phyloP scores from a whole-genome alignment of 2,888 invertebrate species.

The Sphinx pinastri region DNA sequence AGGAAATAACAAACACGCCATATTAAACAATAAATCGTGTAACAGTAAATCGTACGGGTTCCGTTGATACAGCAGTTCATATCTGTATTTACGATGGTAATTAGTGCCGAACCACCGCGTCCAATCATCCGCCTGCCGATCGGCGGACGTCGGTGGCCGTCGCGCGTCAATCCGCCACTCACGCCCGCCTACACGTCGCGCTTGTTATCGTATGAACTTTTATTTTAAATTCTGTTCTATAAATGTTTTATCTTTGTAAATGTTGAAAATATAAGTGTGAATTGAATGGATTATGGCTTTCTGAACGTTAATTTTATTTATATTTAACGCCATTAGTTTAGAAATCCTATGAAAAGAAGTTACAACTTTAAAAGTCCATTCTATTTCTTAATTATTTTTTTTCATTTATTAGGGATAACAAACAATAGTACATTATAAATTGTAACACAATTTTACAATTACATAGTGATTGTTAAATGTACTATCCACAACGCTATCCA shows the following conservation, averaged over 20 bases:
- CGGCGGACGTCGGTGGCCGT: conserved; percentile 8
- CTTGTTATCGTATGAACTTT: background rate
- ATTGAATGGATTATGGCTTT: too few species aligned
- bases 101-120: conserved; percentile 47
- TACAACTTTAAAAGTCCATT: too few species aligned
- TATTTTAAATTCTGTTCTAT: background rate
- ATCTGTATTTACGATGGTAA: conserved; percentile 30
- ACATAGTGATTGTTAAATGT: too few species aligned
- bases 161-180: conserved; percentile 6
- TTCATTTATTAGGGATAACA: too few species aligned
- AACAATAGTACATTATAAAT: too few species aligned
- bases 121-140: conserved; percentile 45
- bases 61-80: conserved; percentile 22
- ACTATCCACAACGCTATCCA: too few species aligned
- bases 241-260: background rate
- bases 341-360: too few species aligned
- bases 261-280: background rate
- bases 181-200: background rate
- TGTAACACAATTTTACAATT: too few species aligned
- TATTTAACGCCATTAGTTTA: too few species aligned
- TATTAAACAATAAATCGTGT: conserved; percentile 4
- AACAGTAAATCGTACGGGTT: conserved; percentile 11
- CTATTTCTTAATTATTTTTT: too few species aligned
- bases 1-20: background rate
- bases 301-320: too few species aligned